Evolutionary conservation across 2,113 vertebrate genomes (phyloP), one percentile per base, ranked within the genome.

Genomic region (Donacobius atricapilla): DNA sequence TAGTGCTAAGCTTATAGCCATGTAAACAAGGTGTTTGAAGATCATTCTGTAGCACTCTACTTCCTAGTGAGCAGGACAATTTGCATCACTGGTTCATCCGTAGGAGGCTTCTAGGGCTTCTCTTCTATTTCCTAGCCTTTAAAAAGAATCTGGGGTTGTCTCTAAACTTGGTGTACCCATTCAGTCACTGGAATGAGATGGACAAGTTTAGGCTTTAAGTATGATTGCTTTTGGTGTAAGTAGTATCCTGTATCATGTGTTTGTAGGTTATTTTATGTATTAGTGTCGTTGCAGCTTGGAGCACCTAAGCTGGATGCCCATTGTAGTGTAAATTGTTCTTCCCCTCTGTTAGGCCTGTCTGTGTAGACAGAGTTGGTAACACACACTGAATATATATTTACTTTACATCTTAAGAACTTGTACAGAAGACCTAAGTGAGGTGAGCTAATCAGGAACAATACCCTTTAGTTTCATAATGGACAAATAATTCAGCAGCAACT

Each of bases 271-370:
- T 63, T 85, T 83, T 69, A 76, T 56, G 17, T 83, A 31, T 92
- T 35, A 35, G 28, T 31, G 15, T 56, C 61, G 58, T 28, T 80
- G 40, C 69, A 70, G 22, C 24, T 57, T 77, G 63, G 83, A 80
- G 28, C 54, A 53, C 6, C 1, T 17, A 44, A 83, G 9, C 9
- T 72, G n/a, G 28, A 30, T 66, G 50, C 35, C 24, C 22, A 16
- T 8, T 66, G 23, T 3, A 18, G 22, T 23, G 20, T 17, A 61
- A 86, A 54, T 35, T 33, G 7, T 69, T 80, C 54, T 86, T 64
- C 7, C 14, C 4, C 19, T 25, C 7, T 0, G 0, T 56, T 68
- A 64, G 51, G 48, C 30, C 31, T 61, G 24, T 85, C 75, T 1
- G 17, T 72, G 24, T 51, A 35, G 6, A 13, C 21, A 15, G 64